A percentile compares a stretch with the other conserved stretches of the same genome.
Conservation (phyloP, 2,113 vertebrate genomes). For the Probosciger aterrimus region DNA sequence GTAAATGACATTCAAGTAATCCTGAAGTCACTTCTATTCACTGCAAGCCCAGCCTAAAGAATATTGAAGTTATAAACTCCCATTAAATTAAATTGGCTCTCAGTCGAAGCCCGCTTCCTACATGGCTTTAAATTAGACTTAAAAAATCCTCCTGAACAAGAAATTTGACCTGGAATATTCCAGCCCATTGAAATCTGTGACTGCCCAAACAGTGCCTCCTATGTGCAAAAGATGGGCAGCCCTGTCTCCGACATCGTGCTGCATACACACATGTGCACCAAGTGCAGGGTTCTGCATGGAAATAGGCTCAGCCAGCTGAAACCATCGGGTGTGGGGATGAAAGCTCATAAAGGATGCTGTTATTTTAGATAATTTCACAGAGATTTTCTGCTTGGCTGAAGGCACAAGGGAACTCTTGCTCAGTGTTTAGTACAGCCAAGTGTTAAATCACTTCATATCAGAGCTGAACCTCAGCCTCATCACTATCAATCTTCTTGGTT, state of each 20-base stretch:
- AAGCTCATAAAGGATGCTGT: conserved; percentile 77
- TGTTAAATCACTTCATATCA: conserved; percentile 62
- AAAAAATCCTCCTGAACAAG: neutral
- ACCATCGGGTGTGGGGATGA: conserved; percentile 61
- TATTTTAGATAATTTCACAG: conserved; percentile 80
- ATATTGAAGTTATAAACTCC: neutral
- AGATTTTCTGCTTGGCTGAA: conserved; percentile 83
- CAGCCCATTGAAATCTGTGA: neutral
- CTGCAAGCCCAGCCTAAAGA: neutral
- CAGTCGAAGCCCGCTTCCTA: neutral
- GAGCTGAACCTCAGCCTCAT: conserved; percentile 42
- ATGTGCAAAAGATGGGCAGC: neutral
- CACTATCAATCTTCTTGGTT: conserved; percentile 46
- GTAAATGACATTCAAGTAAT: neutral
- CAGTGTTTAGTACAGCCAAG: conserved; percentile 35
- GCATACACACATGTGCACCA: neutral
- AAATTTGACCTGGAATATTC: neutral
- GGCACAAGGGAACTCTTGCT: conserved; percentile 77
- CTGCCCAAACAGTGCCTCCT: neutral
- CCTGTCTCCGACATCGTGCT: neutral
- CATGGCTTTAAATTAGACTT: neutral
- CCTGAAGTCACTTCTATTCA: neutral
- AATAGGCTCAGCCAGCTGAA: neutral
- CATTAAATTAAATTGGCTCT: neutral
- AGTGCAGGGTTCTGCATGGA: neutral